phyloP scores from a whole-genome alignment of 2,113 vertebrate genomes.

The Crotalus viridis region DNA sequence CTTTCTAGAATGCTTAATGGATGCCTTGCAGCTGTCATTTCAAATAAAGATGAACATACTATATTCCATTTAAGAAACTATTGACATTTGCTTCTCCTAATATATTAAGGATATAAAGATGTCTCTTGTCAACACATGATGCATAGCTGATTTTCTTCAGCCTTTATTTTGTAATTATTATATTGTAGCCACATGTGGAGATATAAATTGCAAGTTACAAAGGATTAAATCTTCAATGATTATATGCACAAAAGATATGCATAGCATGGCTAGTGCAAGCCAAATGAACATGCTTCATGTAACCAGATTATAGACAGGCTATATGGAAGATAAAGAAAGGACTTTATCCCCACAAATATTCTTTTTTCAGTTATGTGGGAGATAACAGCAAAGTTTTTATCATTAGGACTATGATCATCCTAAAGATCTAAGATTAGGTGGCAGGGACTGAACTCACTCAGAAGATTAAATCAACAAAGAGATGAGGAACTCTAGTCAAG shows the following conservation, averaged over 20 bases:
- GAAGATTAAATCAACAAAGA: neutral
- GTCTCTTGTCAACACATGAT: neutral
- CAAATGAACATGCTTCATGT: neutral
- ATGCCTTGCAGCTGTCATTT: neutral
- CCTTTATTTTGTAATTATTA: neutral
- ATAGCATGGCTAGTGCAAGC: neutral
- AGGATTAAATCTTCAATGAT: neutral
- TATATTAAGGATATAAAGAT: conserved; percentile 14
- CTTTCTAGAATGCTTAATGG: conserved; percentile 28
- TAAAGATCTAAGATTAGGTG: neutral
- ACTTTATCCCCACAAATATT: neutral
- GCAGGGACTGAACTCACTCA: neutral
- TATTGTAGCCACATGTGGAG: neutral
- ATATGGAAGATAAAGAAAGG: neutral
- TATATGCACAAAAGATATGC: neutral
- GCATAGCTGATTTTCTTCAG: conserved; percentile 8
- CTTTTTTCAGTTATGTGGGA: neutral
- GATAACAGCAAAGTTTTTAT: neutral
- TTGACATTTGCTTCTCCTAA: conserved; percentile 3
- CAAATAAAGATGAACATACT: neutral
- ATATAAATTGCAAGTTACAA: neutral
- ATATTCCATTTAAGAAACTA: conserved; percentile 15
- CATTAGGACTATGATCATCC: neutral
- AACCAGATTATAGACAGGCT: neutral
- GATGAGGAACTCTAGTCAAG: neutral